Evolutionary conservation across 2,888 invertebrate genomes (phyloP).

Genomic region (Noctua comes): DNA sequence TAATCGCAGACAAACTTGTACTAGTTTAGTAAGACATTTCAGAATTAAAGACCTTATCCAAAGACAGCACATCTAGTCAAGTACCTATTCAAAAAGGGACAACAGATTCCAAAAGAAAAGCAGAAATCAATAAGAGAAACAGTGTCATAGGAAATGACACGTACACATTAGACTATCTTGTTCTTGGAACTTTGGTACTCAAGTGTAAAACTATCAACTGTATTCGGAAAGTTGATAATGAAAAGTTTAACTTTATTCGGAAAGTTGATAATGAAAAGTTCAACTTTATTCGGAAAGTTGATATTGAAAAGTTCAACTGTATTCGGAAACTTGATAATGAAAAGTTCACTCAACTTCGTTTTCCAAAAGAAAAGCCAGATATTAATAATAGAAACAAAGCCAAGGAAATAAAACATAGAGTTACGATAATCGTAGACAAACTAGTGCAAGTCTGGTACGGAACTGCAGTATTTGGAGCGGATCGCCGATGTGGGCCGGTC

Average conservation of each 20-base stretch:
- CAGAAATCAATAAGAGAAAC: not conserved
- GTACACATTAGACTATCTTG: not conserved
- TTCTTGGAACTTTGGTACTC: not conserved
- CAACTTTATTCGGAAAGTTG: not conserved
- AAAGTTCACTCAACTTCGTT: not conserved
- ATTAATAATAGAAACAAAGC: slow-evolving; percentile 14
- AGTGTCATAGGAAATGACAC: not conserved
- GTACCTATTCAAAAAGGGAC: not conserved
- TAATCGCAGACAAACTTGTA: not conserved
- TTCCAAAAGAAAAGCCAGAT: slow-evolving; percentile 17
- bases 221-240: not conserved
- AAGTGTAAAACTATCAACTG: not conserved
- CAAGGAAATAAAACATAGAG: slow-evolving; percentile 29
- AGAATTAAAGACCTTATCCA: not conserved
- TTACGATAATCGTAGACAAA: slow-evolving; percentile 50
- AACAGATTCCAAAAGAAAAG: not conserved
- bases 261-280: not conserved
- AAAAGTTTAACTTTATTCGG: not conserved
- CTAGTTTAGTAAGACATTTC: not conserved
- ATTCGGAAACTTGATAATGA: not conserved
- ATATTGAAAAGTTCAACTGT: not conserved
- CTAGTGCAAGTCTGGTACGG: slow-evolving; percentile 52
- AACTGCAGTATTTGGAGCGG: slow-evolving; percentile 76
- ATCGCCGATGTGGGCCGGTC: slow-evolving; percentile 69
- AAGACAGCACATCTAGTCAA: not conserved